Conservation (phyloP, 2,888 invertebrate species). For the Serripes groenlandicus region DNA sequence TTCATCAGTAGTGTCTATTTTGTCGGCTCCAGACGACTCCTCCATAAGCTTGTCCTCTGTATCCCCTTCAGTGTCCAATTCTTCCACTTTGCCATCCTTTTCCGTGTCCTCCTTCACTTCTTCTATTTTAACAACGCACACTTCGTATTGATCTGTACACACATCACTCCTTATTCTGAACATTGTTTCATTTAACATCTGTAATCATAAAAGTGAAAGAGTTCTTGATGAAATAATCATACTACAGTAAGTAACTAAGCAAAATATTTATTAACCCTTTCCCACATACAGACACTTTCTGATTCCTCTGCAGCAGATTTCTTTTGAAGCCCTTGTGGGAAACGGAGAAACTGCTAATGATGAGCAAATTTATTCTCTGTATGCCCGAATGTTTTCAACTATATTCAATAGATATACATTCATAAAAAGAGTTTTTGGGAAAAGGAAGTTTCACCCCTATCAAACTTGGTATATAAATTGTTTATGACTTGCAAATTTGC, state of each 20-base stretch:
- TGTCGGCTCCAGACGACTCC: background rate
- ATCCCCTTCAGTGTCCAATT: background rate
- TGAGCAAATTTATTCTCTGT: background rate
- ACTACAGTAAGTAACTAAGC: too few species aligned
- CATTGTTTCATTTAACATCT: slow-evolving; percentile 10
- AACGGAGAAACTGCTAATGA: background rate
- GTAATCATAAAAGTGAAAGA: background rate
- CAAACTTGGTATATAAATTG: too few species aligned
- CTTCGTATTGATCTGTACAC: slow-evolving; percentile 13
- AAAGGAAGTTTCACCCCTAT: too few species aligned
- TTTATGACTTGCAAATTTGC: too few species aligned
- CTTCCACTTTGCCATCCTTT: background rate
- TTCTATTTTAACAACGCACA: background rate
- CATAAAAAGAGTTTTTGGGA: too few species aligned
- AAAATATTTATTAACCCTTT: too few species aligned
- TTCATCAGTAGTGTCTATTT: background rate
- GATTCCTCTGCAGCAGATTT: too few species aligned
- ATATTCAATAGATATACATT: background rate
- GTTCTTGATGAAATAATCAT: too few species aligned
- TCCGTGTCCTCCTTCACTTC: background rate
- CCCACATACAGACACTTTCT: too few species aligned
- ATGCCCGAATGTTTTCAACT: background rate
- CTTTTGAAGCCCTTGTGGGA: background rate
- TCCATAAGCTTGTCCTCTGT: background rate
- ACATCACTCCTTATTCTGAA: background rate